Conservation (phyloP, 2,113 vertebrate genomes). For the Etheostoma cragini region DNA sequence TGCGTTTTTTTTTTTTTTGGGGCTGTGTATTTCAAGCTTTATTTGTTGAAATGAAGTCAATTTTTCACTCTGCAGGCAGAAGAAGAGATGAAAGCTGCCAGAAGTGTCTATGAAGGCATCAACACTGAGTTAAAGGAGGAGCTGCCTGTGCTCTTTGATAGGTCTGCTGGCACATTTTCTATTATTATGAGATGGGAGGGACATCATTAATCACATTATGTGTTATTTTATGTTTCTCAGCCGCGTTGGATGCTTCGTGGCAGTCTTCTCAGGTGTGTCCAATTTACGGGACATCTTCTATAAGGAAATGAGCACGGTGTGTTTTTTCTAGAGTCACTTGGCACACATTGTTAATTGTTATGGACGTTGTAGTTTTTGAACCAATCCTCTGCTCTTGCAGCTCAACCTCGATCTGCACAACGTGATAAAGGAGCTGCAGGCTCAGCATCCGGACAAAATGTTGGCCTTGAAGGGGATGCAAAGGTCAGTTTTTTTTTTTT, state of each 20-base stretch:
- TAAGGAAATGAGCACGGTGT: conserved; percentile 92
- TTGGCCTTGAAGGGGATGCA: conserved; percentile 89
- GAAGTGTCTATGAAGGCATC: conserved; percentile 89
- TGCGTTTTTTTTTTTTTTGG: background rate
- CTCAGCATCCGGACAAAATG: conserved; percentile 91
- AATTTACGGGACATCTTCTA: conserved; percentile 91
- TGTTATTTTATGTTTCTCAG: conserved; percentile 72
- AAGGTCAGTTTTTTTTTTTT: conserved; percentile 78
- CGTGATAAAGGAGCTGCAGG: conserved; percentile 91
- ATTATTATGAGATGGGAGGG: background rate
- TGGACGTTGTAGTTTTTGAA: background rate
- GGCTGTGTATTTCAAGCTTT: background rate
- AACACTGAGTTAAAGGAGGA: conserved; percentile 92
- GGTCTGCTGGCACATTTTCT: conserved; percentile 74
- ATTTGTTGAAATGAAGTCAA: background rate
- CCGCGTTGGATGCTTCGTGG: conserved; percentile 93
- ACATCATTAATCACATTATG: background rate
- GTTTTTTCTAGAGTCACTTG: background rate
- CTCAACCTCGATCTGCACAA: conserved; percentile 90
- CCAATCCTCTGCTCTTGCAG: conserved; percentile 72
- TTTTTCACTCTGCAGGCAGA: conserved; percentile 84
- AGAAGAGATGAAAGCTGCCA: conserved; percentile 89
- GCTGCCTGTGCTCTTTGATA: conserved; percentile 88
- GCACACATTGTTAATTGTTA: background rate
- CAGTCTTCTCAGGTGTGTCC: conserved; percentile 92